Evolutionary conservation across 2,888 invertebrate genomes (phyloP).

Genomic region (Standfussiana lucernea): DNA sequence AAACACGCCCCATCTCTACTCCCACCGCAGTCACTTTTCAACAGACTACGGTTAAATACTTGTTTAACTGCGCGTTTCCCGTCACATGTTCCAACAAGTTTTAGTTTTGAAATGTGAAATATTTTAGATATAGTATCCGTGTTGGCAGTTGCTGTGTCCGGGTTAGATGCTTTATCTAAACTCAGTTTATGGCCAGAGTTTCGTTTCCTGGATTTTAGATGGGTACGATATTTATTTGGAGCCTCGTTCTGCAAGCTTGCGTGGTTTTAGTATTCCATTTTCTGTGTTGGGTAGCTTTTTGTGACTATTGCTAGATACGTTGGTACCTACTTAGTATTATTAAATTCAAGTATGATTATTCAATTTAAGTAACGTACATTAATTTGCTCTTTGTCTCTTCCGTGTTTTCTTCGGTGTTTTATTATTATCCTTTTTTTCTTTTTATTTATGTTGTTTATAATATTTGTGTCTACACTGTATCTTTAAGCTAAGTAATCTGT

Average conservation of each 20-base stretch:
- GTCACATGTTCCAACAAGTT: slow-evolving; percentile 61
- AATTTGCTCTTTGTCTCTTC: too few relatives aligned
- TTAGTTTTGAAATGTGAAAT: slow-evolving; percentile 61
- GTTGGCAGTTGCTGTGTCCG: slow-evolving; percentile 39
- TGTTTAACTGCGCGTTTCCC: slow-evolving; percentile 64
- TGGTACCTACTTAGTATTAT: background rate
- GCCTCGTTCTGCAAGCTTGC: background rate
- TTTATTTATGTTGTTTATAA: too few relatives aligned
- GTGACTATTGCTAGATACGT: background rate
- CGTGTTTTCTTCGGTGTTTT: too few relatives aligned
- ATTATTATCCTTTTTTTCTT: too few relatives aligned
- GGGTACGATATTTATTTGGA: slow-evolving; percentile 6
- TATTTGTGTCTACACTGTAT: too few relatives aligned
- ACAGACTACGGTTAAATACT: slow-evolving; percentile 62
- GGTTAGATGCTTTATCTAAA: slow-evolving; percentile 24
- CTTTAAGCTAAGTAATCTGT: too few relatives aligned
- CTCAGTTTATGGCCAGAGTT: slow-evolving; percentile 40
- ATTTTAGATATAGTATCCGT: slow-evolving; percentile 58
- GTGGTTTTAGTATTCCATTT: slow-evolving; percentile 6
- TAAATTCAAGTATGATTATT: background rate
- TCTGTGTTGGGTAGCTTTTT: background rate
- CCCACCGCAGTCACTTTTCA: slow-evolving; percentile 49
- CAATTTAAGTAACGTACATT: too few relatives aligned
- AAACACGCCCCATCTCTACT: slow-evolving; percentile 9
- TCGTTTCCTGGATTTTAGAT: slow-evolving; percentile 24